phyloP scores from a whole-genome alignment of 1,140 invertebrate species.

The Drosophila punjabiensis region DNA sequence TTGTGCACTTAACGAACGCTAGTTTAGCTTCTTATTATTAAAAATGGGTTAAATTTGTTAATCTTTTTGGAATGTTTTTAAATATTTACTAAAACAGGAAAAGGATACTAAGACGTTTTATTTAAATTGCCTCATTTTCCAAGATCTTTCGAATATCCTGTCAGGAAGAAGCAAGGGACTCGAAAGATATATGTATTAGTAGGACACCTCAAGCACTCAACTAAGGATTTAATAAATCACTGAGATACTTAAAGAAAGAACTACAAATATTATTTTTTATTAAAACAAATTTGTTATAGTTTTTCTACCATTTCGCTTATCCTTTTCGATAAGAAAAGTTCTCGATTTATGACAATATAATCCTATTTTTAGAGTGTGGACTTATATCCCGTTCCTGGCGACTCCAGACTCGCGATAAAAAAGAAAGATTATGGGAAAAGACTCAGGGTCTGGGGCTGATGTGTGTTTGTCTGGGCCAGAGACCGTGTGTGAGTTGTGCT shows the following conservation, averaged over 20 bases:
- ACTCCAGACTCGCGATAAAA: conserved; percentile 65
- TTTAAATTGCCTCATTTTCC: neutral
- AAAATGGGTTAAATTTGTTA: neutral
- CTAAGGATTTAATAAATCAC: neutral
- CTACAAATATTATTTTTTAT: neutral
- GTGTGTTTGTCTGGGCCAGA: conserved; percentile 33
- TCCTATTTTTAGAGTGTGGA: conserved; percentile 21
- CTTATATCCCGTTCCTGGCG: conserved; percentile 53
- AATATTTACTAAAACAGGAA: neutral
- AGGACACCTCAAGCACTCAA: neutral
- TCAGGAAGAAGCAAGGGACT: neutral
- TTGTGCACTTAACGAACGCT: conserved; percentile 6
- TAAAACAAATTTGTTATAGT: no score
- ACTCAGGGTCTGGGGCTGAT: conserved; percentile 17
- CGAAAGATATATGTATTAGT: no score
- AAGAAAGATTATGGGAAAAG: conserved; percentile 35
- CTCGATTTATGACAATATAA: no score
- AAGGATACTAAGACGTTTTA: neutral
- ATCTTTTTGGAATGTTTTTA: neutral
- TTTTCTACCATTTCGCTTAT: neutral
- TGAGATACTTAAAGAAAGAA: neutral
- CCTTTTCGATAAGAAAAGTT: neutral
- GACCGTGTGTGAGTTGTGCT: conserved; percentile 37
- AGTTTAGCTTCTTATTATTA: neutral
- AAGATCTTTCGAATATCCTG: neutral